phyloP scores from a whole-genome alignment of 2,113 vertebrate species.

The Toxostoma redivivum region DNA sequence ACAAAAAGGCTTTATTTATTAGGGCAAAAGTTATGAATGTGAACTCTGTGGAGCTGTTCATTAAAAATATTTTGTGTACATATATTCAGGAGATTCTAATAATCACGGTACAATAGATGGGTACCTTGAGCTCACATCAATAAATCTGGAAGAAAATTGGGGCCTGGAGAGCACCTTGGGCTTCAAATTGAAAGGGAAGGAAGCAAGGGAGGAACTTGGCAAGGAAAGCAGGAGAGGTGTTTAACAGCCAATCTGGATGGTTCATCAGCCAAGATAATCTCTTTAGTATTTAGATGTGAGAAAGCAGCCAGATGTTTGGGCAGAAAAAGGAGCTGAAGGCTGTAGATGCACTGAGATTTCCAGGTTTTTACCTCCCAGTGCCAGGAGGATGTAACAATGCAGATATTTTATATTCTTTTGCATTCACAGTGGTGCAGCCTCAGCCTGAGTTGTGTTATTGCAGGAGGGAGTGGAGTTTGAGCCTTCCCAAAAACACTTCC shows the following conservation, averaged over 20 bases:
- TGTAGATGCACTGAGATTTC: not conserved
- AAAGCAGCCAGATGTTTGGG: slow-evolving; percentile 3
- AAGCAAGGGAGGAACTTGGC: not conserved
- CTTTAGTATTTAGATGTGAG: slow-evolving; percentile 4
- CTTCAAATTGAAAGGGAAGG: not conserved
- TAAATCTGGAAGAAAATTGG: not conserved
- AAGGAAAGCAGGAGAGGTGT: not conserved
- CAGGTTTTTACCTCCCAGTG: not conserved
- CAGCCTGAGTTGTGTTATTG: not conserved
- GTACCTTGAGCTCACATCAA: not conserved
- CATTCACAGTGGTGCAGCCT: not conserved
- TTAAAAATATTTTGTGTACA: not conserved
- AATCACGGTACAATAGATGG: not conserved
- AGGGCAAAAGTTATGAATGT: not conserved
- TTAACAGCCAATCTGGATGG: not conserved
- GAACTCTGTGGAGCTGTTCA: not conserved
- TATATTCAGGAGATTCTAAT: not conserved
- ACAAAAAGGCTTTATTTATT: not conserved
- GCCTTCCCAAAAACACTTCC: not conserved
- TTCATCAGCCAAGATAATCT: not conserved
- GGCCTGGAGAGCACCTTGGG: not conserved
- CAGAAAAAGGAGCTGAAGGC: not conserved
- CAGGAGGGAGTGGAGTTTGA: not conserved
- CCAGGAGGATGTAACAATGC: not conserved
- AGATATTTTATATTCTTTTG: not conserved